These are phyloP conservation scores for Tragulus kanchil DNA, from an alignment of 2,113 vertebrate species.

Conservation along the genomic window DNA sequence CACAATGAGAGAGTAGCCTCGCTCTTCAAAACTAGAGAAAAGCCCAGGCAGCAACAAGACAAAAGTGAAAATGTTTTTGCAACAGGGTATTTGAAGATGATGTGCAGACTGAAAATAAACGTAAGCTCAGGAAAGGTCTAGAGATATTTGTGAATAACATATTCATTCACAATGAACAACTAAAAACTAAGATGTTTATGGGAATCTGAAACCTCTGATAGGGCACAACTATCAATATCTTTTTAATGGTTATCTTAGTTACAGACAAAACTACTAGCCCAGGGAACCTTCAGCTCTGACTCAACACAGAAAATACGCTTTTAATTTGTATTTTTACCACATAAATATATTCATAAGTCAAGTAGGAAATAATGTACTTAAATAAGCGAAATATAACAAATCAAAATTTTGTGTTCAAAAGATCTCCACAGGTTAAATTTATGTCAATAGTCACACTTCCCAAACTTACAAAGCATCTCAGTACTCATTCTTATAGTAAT, in stretches of 20 bases:
- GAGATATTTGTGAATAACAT: not conserved
- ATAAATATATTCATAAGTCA: not conserved
- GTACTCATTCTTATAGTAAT: slow-evolving; percentile 65
- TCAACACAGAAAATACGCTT: not conserved
- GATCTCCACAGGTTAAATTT: slow-evolving; percentile 2
- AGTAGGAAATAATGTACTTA: not conserved
- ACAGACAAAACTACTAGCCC: not conserved
- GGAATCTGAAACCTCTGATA: not conserved
- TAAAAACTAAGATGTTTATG: not conserved
- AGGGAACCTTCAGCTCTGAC: not conserved
- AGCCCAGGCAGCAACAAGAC: not conserved
- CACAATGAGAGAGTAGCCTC: not conserved
- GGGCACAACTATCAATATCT: not conserved
- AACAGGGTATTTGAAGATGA: not conserved
- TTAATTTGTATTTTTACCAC: slow-evolving; percentile 34
- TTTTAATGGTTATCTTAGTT: not conserved
- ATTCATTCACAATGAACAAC: not conserved
- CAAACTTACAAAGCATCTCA: slow-evolving; percentile 58
- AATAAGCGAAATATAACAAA: slow-evolving; percentile 48
- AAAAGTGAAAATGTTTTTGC: not conserved
- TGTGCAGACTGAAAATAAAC: not conserved
- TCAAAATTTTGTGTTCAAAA: slow-evolving; percentile 54
- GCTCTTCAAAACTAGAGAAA: not conserved
- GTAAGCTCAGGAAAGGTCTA: not conserved
- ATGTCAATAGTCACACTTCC: not conserved